Percentiles rank a stretch among this genome's conserved stretches.
These are phyloP conservation scores for Carpatolechia fugitivella DNA, from an alignment of 2,888 invertebrate species.

Conservation along the genomic window DNA sequence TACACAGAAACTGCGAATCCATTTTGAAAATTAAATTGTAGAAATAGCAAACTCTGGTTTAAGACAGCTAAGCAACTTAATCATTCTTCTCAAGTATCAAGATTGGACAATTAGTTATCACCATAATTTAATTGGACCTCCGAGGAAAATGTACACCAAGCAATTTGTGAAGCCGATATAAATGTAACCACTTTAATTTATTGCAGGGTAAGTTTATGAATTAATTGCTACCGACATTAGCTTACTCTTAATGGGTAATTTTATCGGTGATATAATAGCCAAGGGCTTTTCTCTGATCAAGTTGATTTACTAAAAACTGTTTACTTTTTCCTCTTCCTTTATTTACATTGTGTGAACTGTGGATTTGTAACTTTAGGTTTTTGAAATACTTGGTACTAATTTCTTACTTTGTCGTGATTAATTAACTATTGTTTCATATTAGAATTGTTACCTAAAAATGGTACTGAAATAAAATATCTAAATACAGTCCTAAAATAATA, in stretches of 20 bases:
- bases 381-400: no score
- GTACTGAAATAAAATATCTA: no score
- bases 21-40: no score
- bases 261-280: not conserved
- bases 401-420: no score
- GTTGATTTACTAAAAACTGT: no score
- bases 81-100: not conserved
- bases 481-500: no score
- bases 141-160: not conserved
- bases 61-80: not conserved
- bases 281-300: not conserved
- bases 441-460: no score
- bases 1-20: no score
- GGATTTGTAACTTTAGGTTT: no score
- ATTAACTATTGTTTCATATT: no score
- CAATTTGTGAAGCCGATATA: not conserved
- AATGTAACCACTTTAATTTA: not conserved
- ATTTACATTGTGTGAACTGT: not conserved
- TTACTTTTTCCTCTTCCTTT: not conserved
- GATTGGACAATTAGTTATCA: not conserved
- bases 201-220: not conserved
- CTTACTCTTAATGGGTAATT: not conserved
- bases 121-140: not conserved
- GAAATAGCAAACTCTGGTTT: no score
- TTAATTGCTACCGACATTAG: slow-evolving; percentile 2